Conservation (phyloP, 2,797 vertebrate genomes). For the Silurus lanzhouensis region DNA sequence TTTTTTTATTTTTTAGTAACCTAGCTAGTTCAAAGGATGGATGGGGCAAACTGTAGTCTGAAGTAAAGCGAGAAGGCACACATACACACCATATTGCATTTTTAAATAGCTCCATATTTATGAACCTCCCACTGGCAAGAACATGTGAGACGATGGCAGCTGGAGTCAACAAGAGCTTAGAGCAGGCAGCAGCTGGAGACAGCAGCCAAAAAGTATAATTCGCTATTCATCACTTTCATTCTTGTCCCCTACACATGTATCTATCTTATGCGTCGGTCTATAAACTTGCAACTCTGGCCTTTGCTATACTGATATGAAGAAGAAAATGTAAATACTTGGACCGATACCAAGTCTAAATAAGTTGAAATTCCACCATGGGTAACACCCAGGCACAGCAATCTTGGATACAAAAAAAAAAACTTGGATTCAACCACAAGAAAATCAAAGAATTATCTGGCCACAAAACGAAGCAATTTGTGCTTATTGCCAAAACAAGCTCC, state of each 20-base stretch:
- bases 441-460: not conserved
- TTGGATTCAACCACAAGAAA: not conserved
- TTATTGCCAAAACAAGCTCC: not conserved
- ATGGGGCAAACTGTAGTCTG: not conserved
- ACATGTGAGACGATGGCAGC: not conserved
- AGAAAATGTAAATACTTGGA: not conserved
- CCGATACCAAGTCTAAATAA: not conserved
- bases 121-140: not conserved
- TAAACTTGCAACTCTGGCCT: not conserved
- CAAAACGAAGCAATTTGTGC: not conserved
- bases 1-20: not conserved
- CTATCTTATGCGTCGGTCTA: not conserved
- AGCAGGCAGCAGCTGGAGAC: constrained; percentile 5
- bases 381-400: not conserved
- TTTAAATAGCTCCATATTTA: constrained; percentile 25
- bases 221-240: constrained; percentile 28
- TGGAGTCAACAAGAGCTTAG: constrained; percentile 5
- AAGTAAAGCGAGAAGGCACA: not conserved
- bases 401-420: not conserved
- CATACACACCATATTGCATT: not conserved
- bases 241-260: not conserved
- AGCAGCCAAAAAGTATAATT: not conserved
- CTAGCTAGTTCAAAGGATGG: not conserved
- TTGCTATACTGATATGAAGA: not conserved
- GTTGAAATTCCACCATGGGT: not conserved